Evolutionary conservation across 1,140 invertebrate species (phyloP).

Genomic region (Argopecten irradians): DNA sequence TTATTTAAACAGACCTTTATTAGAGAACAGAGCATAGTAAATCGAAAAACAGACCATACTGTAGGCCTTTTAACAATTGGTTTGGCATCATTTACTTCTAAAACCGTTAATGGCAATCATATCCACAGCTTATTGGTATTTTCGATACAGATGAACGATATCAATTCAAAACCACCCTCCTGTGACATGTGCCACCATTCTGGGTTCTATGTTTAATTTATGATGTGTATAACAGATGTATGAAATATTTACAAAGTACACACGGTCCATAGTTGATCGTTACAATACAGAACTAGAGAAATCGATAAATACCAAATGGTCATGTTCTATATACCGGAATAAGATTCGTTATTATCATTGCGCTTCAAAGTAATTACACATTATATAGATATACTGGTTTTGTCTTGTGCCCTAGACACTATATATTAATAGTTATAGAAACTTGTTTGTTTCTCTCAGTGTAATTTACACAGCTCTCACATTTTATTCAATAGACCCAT

Average conservation of each 20-base stretch:
- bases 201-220: not conserved
- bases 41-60: not conserved
- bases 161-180: not conserved
- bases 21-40: not conserved
- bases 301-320: not conserved
- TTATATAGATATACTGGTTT: not conserved
- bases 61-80: not conserved
- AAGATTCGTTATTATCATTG: not conserved
- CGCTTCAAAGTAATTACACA: too few relatives aligned
- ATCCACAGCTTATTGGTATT: not conserved
- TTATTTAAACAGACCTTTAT: too few relatives aligned
- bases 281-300: not conserved
- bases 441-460: too few relatives aligned
- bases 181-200: not conserved
- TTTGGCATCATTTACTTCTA: not conserved
- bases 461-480: too few relatives aligned
- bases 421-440: too few relatives aligned
- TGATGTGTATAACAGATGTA: not conserved
- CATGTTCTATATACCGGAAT: too few relatives aligned
- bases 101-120: not conserved
- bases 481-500: too few relatives aligned
- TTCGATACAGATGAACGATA: not conserved
- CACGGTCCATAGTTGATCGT: not conserved
- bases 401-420: too few relatives aligned
- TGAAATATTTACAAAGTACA: not conserved